Evolutionary conservation across 2,113 vertebrate species (phyloP), one percentile per base, ranked within the genome.

Genomic region (Poeciliopsis turrubarensis): DNA sequence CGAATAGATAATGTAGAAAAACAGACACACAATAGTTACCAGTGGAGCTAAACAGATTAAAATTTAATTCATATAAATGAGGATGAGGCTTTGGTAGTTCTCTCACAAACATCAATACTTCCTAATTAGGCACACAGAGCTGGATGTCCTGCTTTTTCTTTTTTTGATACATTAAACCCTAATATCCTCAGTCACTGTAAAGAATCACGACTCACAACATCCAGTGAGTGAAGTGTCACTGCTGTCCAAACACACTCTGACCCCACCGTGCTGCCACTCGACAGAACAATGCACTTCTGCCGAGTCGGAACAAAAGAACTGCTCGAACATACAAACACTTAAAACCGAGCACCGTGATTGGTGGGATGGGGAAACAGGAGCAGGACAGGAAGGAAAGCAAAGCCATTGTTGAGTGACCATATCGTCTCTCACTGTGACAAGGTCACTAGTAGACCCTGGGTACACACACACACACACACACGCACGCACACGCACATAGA

Each of bases 231-330:
- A 74, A 86, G 85, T 75, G 86, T 69, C 81, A 88, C 77, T 78
- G 75, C 91, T 91, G 88, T 89, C 87, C 82, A 92, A 92, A 92
- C 88, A 91, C 89, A 90, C 89, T 89, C 65, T 92, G 91, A 93
- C 89, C 90, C 85, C 77, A 37, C 73, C 32, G 54, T 27, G 79
- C 86, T 78, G 89, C 85, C 78, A 82, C 86, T 85, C 79, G 2
- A 67, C 86, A 90, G 87, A 91, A 92, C 92, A 92, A 93, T 92
- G 87, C 80, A 63, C 73, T 84, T 77, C 79, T 84, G 79, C 87
- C 70, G 86, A 57, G 69, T 72, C 75, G 27, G 86, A 81, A 80
- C 65, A 78, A 88, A 85, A 78, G 80, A 81, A 75, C 64, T 82
- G 75, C 73, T 79, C 26, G 30, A 87, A 89, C 89, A 79, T 82